Percentiles rank a stretch among this genome's conserved stretches.
Evolutionary conservation across 2,113 vertebrate genomes (phyloP).

Genomic region (Paratilapia polleni): DNA sequence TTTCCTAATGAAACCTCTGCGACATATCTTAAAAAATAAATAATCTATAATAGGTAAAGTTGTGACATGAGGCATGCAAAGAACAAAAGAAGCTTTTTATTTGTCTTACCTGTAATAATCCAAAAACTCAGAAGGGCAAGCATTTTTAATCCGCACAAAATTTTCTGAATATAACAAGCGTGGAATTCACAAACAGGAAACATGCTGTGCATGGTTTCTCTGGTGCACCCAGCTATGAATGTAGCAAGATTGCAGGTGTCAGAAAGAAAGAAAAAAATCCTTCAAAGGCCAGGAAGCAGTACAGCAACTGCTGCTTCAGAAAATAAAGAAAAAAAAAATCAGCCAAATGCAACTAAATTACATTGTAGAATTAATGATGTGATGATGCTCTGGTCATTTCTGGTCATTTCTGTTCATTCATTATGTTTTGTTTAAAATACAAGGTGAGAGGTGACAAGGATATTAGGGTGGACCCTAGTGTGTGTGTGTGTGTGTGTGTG

Average conservation of each 20-base stretch:
- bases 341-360: background rate
- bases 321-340: background rate
- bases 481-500: background rate
- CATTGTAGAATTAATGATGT: fast-evolving
- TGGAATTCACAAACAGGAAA: background rate
- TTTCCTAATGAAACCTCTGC: background rate
- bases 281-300: background rate
- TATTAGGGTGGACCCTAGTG: fast-evolving
- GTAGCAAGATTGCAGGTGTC: fast-evolving
- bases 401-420: too few species aligned
- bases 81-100: fast-evolving
- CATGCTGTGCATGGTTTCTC: fast-evolving
- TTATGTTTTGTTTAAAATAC: fast-evolving
- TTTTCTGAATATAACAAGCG: fast-evolving
- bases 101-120: constrained; percentile 40
- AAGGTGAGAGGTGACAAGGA: background rate
- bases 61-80: fast-evolving
- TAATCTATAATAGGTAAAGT: background rate
- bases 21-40: background rate
- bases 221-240: fast-evolving
- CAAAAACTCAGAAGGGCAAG: constrained; percentile 39
- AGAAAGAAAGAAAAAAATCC: fast-evolving
- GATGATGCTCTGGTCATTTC: fast-evolving
- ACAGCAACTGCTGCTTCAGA: fast-evolving
- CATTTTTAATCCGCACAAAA: background rate